A percentile compares a stretch with the other conserved stretches of the same genome.
These are phyloP conservation scores for Petaurus breviceps DNA, from an alignment of 2,113 vertebrate genomes.

Conservation along the genomic window DNA sequence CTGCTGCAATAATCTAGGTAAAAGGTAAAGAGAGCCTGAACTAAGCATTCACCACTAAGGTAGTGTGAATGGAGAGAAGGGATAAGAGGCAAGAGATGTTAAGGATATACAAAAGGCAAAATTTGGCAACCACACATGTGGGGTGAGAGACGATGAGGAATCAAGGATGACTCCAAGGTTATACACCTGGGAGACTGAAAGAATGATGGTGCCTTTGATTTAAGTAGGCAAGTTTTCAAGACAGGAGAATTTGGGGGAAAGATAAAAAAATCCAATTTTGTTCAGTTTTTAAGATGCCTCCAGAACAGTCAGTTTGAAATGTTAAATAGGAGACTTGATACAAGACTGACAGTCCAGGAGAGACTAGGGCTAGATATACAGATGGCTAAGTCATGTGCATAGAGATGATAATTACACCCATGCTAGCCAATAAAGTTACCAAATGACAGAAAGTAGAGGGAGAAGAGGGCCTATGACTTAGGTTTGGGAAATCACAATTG, in stretches of 20 bases:
- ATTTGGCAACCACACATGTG: background rate
- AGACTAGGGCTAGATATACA: background rate
- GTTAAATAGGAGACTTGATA: background rate
- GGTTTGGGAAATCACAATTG: background rate
- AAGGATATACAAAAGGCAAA: background rate
- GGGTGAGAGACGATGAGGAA: background rate
- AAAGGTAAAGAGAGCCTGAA: background rate
- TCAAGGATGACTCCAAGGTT: background rate
- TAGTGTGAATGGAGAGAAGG: background rate
- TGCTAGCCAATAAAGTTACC: background rate
- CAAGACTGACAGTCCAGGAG: background rate
- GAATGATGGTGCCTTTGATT: background rate
- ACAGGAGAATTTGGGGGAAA: background rate
- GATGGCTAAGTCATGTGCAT: background rate
- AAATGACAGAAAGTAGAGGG: background rate
- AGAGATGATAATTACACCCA: background rate
- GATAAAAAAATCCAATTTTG: background rate
- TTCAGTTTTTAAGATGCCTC: background rate
- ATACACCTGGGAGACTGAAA: background rate
- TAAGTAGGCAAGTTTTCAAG: background rate
- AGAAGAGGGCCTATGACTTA: background rate
- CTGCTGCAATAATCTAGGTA: background rate
- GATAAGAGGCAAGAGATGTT: background rate
- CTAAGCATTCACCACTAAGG: background rate
- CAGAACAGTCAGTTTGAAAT: background rate